Percentiles rank a stretch among this genome's conserved stretches.
phyloP scores from a whole-genome alignment of 2,113 vertebrate species.

The Ptyas mucosa region DNA sequence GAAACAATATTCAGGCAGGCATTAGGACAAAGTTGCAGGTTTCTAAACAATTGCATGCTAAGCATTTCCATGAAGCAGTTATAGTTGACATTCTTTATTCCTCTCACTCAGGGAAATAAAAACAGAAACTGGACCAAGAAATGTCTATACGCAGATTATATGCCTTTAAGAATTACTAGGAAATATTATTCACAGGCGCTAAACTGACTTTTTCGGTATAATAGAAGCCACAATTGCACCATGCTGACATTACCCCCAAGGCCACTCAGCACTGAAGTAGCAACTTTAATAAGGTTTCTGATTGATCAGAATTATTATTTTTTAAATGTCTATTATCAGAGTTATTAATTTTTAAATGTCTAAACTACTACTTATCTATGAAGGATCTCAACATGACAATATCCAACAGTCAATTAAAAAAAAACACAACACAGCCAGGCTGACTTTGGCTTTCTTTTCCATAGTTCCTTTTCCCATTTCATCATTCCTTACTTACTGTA shows the following conservation, averaged over 20 bases:
- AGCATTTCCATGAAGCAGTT: neutral
- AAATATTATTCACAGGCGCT: neutral
- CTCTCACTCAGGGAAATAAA: neutral
- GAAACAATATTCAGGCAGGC: neutral
- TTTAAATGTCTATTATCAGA: neutral
- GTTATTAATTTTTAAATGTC: neutral
- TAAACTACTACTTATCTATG: neutral
- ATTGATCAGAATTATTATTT: neutral
- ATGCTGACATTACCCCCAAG: neutral
- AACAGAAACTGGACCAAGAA: neutral
- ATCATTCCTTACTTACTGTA: constrained; percentile 73
- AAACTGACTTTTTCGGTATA: neutral
- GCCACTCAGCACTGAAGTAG: neutral
- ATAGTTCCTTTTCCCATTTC: neutral
- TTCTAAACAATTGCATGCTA: neutral
- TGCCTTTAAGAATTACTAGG: neutral
- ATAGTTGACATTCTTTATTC: neutral
- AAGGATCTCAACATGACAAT: neutral
- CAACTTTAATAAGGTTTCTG: neutral
- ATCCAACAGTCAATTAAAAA: neutral
- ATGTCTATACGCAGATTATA: neutral
- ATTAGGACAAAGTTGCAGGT: neutral
- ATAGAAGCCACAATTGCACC: neutral
- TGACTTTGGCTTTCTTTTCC: neutral
- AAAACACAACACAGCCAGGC: too few relatives aligned